Evolutionary conservation across 2,797 vertebrate species (phyloP), one percentile per base, ranked within the genome.

Genomic region (Percopsis omiscomaycus): DNA sequence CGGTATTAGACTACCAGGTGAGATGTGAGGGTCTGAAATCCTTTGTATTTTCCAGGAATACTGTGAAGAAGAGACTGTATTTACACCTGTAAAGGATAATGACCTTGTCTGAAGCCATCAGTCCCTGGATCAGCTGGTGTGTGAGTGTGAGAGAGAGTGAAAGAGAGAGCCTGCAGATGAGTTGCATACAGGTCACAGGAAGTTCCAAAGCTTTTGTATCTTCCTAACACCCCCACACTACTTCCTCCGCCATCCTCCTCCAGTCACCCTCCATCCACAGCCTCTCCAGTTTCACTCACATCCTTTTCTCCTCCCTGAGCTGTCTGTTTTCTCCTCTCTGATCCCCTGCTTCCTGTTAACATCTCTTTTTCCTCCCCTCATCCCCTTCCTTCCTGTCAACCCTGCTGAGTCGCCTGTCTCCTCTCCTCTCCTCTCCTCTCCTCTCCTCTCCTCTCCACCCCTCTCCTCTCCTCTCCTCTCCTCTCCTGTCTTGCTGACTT

Each of bases 241-340:
- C 75, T 75, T 67, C 61, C 74, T 29, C 37, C 52, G 42, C 48
- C 37, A 49, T 61, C 64, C 48, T 37, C n/a, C 55, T 44, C 47
- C 55, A 49, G 3, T 10, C 51, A 27, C 50, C 45, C 27, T 54
- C 50, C 5, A 69, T 80, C 73, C 78, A 74, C 61, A 68, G 51
- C 68, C 69, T 88, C 82, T 90, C 84, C 66, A 73, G 78, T 89
- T 90, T 88, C 84, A 81, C 57, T 73, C 64, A 46, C 77, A 80
- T 82, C 80, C 77, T 74, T 83, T 80, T 75, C 51, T 52, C 64
- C 69, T 80, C 66, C 45, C 79, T 76, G 79, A 74, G 30, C 48
- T 11, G 11, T 50, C 42, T 71, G 60, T 64, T 28, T 29, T 47
- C 57, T 74, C 57, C 73, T 66, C 82, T 83, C 71, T 76, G 64